Evolutionary conservation across 2,113 vertebrate genomes (phyloP), one percentile per base, ranked within the genome.

Genomic region (Barbus barbus): DNA sequence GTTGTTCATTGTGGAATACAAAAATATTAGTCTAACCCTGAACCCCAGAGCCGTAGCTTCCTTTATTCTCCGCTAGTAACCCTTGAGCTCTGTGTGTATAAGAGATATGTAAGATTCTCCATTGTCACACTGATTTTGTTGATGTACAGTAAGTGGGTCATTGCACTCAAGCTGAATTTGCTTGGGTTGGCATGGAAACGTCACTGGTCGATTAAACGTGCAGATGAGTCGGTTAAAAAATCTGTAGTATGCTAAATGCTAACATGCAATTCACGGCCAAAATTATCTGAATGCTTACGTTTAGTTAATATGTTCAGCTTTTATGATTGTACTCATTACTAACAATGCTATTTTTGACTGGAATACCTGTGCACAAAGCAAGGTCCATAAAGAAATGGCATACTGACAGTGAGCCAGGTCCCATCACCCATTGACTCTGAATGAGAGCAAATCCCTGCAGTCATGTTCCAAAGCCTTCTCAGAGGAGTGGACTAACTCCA

Each of bases 111-210:
- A 90, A 91, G 86, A 56, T 85, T 93, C 85, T 73, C 92, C 90
- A 91, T 94, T 95, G 93, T 94, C 87, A 91, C 87, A 83, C 84
- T 89, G 92, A 93, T 93, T 94, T 93, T 95, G 94, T 94, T 95
- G 94, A 95, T 91, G 91, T 93, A 91, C 87, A 90, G 92, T 95
- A 96, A 96, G 92, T 96, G 94, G 96, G 95, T 96, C 96, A 96
- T 92, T 87, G 90, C 93, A 93, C 94, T 93, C 91, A 93, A 93
- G 94, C 88, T 8, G 89, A 90, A 90, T 92, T 91, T 91, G 92
- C 91, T 88, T 84, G 75, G 69, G 95, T 97, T 95, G 96, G 89
- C 95, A 96, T 95, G 94, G 91, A 92, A 95, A 96, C 94, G 74
- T 87, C 87, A 92, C 90, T 90, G 93, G 92, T 93, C 86, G 85